A percentile compares a stretch with the other conserved stretches of the same genome.
Conservation (phyloP, 2,888 invertebrate genomes). For the Serrognathus titanus region DNA sequence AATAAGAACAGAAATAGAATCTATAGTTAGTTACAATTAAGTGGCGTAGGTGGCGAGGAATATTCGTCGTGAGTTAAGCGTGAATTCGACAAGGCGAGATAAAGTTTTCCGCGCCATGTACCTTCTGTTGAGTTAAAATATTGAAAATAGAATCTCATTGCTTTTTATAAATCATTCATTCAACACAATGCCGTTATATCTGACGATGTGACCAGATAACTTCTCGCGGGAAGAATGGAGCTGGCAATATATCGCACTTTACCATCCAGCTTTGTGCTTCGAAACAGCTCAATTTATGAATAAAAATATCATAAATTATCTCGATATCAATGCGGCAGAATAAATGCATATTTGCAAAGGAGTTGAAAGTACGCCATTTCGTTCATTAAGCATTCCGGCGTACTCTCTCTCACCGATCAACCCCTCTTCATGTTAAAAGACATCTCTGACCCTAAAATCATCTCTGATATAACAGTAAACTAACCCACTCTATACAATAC, state of each 20-base stretch:
- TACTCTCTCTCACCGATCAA: not conserved
- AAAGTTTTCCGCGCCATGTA: conserved; percentile 37
- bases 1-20: too few species aligned
- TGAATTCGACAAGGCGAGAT: conserved; percentile 21
- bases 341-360: conserved; percentile 42
- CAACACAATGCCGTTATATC: conserved; percentile 38
- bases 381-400: conserved; percentile 5
- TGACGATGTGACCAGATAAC: conserved; percentile 21
- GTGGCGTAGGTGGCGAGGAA: not conserved
- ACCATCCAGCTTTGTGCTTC: conserved; percentile 34
- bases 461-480: not conserved
- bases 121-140: conserved; percentile 36
- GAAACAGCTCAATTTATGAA: conserved; percentile 44
- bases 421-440: not conserved
- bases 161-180: conserved; percentile 45
- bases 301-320: conserved; percentile 45
- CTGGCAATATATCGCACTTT: conserved; percentile 39
- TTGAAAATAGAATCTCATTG: conserved; percentile 40
- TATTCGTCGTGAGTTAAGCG: not conserved
- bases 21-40: not conserved
- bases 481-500: not conserved
- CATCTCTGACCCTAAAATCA: not conserved
- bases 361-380: conserved; percentile 11
- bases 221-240: conserved; percentile 39
- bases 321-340: conserved; percentile 41